A percentile compares a stretch with the other conserved stretches of the same genome.
Conservation (phyloP, 2,113 vertebrate genomes). For the Paraplagusia blochii region DNA sequence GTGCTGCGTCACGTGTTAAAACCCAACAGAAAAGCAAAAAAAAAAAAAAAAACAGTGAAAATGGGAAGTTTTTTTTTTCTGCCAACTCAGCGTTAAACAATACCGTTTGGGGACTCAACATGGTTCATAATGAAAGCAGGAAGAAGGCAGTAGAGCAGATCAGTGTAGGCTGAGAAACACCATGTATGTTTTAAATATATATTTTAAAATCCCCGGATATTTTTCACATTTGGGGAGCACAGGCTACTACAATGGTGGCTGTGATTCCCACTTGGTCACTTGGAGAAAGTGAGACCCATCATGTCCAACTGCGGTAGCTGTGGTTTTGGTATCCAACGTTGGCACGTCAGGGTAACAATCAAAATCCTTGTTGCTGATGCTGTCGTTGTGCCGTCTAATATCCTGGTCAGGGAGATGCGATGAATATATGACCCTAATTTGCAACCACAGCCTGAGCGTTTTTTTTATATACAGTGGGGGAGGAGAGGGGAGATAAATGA, state of each 20-base stretch:
- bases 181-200: too few species aligned
- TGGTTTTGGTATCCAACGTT: constrained; percentile 25
- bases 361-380: constrained; percentile 7
- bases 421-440: constrained; percentile 64
- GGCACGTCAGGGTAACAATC: constrained; percentile 5
- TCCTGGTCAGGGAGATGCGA: constrained; percentile 17
- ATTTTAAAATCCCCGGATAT: too few species aligned
- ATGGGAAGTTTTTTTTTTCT: constrained; percentile 12
- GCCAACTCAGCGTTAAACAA: constrained; percentile 13
- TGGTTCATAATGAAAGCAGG: constrained; percentile 13
- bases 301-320: constrained; percentile 3
- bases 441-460: constrained; percentile 21
- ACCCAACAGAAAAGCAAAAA: not conserved
- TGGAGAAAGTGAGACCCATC: constrained; percentile 7
- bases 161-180: not conserved
- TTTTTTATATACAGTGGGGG: constrained; percentile 47
- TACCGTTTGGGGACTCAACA: not conserved
- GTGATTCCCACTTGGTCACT: constrained; percentile 1
- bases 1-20: not conserved
- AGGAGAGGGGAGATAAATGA: constrained; percentile 29
- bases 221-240: too few species aligned
- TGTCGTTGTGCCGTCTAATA: constrained; percentile 12
- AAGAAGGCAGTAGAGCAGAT: not conserved
- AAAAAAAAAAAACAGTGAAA: constrained; percentile 15
- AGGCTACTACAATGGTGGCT: too few species aligned